Conservation (phyloP, 53 echinoderm and acorn worm species). For the Paelopatides confundens region DNA sequence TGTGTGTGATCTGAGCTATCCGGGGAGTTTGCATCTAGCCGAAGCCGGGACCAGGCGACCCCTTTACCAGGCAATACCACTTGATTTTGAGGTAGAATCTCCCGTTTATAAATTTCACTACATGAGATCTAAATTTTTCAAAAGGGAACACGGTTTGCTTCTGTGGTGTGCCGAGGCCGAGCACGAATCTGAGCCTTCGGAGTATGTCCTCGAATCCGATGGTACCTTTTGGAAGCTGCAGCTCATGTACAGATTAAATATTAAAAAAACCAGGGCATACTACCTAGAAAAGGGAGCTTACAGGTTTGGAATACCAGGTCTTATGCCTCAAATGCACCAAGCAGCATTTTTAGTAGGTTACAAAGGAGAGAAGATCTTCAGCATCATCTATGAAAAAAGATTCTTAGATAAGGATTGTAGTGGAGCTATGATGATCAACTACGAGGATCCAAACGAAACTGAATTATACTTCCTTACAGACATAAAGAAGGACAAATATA, state of each 20-base stretch:
- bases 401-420: neutral
- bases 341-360: neutral
- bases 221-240: conserved; percentile 8
- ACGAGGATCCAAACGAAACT: neutral
- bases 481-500: too few species aligned
- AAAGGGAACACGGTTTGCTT: conserved; percentile 6
- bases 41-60: conserved; percentile 56
- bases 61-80: conserved; percentile 31
- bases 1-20: conserved; percentile 20
- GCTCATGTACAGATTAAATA: neutral
- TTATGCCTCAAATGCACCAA: neutral
- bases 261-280: neutral
- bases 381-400: neutral
- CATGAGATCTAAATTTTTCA: conserved; percentile 47
- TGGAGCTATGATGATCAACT: neutral
- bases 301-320: conserved; percentile 2
- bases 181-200: neutral
- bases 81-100: conserved; percentile 59
- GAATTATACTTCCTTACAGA: too few species aligned
- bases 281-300: neutral
- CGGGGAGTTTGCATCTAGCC: conserved; percentile 38
- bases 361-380: neutral
- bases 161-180: neutral
- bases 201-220: conserved; percentile 1
- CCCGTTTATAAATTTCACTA: conserved; percentile 48